A percentile compares a stretch with the other conserved stretches of the same genome.
Conservation (phyloP, 2,797 vertebrate species). For the Tokudaia muenninki region DNA sequence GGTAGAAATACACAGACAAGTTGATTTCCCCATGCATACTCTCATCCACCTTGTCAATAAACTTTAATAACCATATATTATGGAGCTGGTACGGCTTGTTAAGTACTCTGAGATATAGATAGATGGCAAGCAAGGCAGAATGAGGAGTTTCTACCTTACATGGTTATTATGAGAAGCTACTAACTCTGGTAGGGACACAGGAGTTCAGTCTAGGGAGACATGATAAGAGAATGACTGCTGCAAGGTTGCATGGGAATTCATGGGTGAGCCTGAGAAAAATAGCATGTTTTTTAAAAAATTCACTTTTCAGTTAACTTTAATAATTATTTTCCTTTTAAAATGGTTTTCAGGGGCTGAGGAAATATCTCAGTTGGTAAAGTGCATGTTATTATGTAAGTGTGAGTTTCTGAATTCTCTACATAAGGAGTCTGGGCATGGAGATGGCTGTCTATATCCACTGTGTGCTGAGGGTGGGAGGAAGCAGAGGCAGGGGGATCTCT, state of each 20-base stretch:
- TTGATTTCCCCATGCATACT: neutral
- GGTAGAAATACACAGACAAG: neutral
- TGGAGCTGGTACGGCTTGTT: neutral
- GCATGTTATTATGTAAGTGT: neutral
- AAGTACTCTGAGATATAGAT: neutral
- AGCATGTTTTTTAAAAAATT: slow-evolving; percentile 3
- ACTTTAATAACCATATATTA: neutral
- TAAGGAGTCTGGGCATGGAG: neutral
- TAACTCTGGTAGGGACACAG: neutral
- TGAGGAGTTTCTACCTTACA: neutral
- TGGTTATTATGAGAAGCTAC: neutral
- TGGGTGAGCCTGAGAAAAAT: neutral
- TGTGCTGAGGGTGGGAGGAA: neutral
- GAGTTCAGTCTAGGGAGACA: neutral
- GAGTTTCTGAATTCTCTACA: neutral
- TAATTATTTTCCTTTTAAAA: slow-evolving; percentile 21
- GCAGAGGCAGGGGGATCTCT: neutral
- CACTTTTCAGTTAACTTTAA: slow-evolving; percentile 8
- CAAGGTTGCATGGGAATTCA: neutral
- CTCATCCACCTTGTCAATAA: neutral
- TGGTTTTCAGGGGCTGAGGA: neutral
- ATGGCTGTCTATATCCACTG: neutral
- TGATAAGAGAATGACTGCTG: neutral
- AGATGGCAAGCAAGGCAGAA: neutral
- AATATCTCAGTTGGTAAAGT: neutral